Conservation (phyloP, 2,888 invertebrate genomes). For the Drosophila falleni region DNA sequence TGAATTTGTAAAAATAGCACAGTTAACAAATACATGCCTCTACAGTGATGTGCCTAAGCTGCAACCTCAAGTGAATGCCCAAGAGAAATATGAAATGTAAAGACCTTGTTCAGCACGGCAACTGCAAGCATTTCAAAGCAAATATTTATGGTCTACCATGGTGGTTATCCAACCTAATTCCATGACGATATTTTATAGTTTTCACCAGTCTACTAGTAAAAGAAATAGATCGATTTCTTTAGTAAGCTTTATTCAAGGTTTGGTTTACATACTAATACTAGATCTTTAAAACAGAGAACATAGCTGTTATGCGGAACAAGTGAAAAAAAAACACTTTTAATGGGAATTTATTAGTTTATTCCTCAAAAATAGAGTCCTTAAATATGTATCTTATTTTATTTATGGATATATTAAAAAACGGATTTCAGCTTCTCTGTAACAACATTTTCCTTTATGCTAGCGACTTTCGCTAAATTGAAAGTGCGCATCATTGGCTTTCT, state of each 20-base stretch:
- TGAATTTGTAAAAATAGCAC: conserved; percentile 78
- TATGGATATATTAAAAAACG: no score
- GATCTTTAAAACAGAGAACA: no score
- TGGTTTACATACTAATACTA: neutral
- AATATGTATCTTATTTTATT: no score
- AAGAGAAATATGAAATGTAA: conserved; percentile 39
- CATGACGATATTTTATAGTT: neutral
- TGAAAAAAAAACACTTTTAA: no score
- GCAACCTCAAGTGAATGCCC: conserved; percentile 59
- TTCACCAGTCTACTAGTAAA: no score
- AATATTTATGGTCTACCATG: neutral
- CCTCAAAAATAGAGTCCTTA: no score
- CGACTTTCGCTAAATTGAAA: neutral
- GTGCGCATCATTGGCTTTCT: neutral
- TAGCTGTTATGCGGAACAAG: no score
- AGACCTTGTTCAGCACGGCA: neutral
- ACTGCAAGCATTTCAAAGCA: neutral
- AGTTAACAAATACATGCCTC: conserved; percentile 48
- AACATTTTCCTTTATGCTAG: neutral
- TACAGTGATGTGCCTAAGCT: conserved; percentile 28
- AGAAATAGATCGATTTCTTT: no score
- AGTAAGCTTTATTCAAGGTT: neutral
- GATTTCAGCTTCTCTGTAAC: neutral
- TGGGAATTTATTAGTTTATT: no score
- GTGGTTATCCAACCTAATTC: neutral